Evolutionary conservation across 2,797 vertebrate species (phyloP).

Genomic region (Momotus momota): DNA sequence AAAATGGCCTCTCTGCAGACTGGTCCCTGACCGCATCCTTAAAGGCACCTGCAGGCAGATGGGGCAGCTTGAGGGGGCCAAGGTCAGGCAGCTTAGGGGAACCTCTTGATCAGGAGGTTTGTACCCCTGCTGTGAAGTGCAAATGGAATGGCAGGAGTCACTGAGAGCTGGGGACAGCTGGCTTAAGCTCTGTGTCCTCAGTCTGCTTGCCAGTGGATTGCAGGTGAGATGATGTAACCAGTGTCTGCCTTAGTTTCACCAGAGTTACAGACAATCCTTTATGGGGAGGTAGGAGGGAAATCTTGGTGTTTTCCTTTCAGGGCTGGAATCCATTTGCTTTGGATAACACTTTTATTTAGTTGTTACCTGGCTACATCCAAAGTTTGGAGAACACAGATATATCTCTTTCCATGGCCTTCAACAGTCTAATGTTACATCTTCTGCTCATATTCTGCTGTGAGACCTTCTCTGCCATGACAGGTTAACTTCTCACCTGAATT

Average conservation of each 20-base stretch:
- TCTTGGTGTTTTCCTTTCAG: neutral
- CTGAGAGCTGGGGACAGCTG: rapidly evolving
- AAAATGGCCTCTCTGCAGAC: neutral
- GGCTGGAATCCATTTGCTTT: neutral
- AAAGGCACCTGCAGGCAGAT: neutral
- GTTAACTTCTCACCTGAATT: neutral
- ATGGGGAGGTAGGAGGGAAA: neutral
- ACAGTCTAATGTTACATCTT: neutral
- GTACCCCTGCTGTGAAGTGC: neutral
- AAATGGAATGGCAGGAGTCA: neutral
- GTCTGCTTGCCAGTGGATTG: neutral
- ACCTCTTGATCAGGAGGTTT: neutral
- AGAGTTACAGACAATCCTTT: neutral
- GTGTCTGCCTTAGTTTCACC: neutral
- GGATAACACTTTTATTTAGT: neutral
- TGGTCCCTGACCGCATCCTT: neutral
- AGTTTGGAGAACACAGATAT: neutral
- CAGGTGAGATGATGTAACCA: neutral
- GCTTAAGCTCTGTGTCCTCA: neutral
- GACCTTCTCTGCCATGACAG: neutral
- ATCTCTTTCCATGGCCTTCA: neutral
- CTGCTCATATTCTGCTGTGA: neutral
- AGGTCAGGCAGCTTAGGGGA: neutral
- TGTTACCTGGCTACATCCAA: neutral
- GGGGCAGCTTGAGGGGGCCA: neutral